Conservation (phyloP, 2,797 vertebrate genomes). For the Bradypodion pumilum region DNA sequence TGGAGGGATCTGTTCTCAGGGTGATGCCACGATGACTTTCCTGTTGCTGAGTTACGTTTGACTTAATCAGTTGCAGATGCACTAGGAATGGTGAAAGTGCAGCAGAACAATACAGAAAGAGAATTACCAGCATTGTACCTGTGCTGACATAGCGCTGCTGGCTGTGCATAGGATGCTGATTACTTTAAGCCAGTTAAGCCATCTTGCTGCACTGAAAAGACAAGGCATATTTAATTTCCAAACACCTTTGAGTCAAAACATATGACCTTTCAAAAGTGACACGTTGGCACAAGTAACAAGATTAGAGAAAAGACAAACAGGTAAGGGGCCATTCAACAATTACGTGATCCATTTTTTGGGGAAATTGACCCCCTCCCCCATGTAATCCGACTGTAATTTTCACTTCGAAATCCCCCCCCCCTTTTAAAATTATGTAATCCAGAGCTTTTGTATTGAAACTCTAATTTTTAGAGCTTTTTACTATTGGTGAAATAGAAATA, state of each 20-base stretch:
- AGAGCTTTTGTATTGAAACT: too few species aligned
- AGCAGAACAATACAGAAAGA: background rate
- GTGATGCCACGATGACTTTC: background rate
- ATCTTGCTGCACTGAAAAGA: conserved; percentile 10
- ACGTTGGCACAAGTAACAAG: conserved; percentile 20
- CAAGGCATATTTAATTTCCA: conserved; percentile 26
- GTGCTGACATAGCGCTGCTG: background rate
- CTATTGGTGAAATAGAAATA: too few species aligned
- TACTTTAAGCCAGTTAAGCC: background rate
- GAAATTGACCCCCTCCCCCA: too few species aligned
- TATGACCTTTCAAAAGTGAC: conserved; percentile 17
- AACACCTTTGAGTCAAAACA: conserved; percentile 7
- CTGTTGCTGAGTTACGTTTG: background rate
- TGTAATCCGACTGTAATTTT: too few species aligned
- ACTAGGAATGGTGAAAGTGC: background rate
- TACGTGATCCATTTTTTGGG: too few species aligned
- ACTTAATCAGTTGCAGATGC: background rate
- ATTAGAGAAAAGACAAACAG: conserved; percentile 26
- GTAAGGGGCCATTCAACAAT: too few species aligned
- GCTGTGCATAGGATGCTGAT: background rate
- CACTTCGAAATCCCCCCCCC: too few species aligned
- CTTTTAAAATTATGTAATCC: too few species aligned
- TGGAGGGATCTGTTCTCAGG: background rate
- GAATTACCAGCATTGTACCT: background rate
- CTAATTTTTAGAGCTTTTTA: too few species aligned